Conservation (phyloP, 1,140 invertebrate species). For the Melipona quadrifasciata region DNA sequence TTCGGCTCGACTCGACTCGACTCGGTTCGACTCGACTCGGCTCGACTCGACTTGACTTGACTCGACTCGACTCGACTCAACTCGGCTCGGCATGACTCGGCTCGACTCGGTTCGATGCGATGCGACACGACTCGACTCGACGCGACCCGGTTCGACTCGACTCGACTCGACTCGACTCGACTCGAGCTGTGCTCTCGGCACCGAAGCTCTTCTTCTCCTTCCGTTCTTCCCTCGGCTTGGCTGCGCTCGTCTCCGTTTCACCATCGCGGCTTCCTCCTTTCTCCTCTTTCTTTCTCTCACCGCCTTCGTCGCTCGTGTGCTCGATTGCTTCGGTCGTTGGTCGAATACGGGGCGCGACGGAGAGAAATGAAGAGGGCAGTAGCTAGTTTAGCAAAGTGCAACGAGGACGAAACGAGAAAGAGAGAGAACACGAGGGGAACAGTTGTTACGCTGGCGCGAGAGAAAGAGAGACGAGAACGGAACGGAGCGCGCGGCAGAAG, state of each 20-base stretch:
- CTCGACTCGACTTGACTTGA: not conserved
- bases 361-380: not conserved
- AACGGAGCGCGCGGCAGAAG: conserved; percentile 49
- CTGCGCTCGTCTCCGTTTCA: conserved; percentile 57
- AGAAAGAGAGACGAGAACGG: conserved; percentile 41
- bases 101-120: not conserved
- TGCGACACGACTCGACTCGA: conserved; percentile 18
- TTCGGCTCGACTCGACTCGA: not conserved
- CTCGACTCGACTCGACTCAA: not conserved
- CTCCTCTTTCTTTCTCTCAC: conserved; percentile 35
- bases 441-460: not conserved
- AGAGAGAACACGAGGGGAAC: conserved; percentile 31
- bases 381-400: conserved; percentile 6
- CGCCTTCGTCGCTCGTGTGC: conserved; percentile 64
- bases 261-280: conserved; percentile 29
- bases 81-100: conserved; percentile 20
- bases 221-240: not conserved
- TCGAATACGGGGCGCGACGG: conserved; percentile 39
- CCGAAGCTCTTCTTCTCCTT: not conserved
- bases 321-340: conserved; percentile 64
- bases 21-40: not conserved
- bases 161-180: conserved; percentile 10
- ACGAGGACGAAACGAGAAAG: conserved; percentile 34
- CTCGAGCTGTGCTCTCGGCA: not conserved
- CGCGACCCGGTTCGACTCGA: not conserved